Evolutionary conservation across 2,888 invertebrate genomes (phyloP).

Genomic region (Clitarchus hookeri): DNA sequence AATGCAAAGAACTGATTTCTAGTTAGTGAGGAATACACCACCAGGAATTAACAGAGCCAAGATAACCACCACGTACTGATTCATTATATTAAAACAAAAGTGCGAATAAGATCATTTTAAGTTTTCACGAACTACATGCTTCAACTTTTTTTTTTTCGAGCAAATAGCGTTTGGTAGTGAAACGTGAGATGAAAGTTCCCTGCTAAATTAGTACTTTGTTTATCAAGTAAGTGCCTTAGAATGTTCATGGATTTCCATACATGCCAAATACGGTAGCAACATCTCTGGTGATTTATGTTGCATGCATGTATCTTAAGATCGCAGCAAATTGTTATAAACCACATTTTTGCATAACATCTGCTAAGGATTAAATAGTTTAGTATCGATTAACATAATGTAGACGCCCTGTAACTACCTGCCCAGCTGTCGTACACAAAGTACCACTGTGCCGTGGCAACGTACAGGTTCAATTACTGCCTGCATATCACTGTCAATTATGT

Average conservation of each 20-base stretch:
- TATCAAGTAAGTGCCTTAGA: constrained; percentile 9
- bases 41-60: not conserved
- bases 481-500: not conserved
- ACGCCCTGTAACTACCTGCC: not conserved
- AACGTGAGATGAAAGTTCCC: not conserved
- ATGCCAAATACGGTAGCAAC: not conserved
- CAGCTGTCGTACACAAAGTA: not conserved
- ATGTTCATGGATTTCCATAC: not conserved
- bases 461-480: not conserved
- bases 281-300: not conserved
- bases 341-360: not conserved
- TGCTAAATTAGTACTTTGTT: not conserved
- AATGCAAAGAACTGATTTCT: not conserved
- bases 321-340: not conserved
- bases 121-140: not conserved
- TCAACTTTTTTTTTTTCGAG: not conserved
- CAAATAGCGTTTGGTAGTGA: not conserved
- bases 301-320: not conserved
- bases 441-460: not conserved
- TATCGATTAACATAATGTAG: not conserved
- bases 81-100: not conserved
- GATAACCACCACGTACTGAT: not conserved
- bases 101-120: not conserved
- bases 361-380: not conserved
- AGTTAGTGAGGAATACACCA: not conserved